phyloP scores from a whole-genome alignment of 1,140 invertebrate genomes.

The honey bee (Apis mellifera) region DNA sequence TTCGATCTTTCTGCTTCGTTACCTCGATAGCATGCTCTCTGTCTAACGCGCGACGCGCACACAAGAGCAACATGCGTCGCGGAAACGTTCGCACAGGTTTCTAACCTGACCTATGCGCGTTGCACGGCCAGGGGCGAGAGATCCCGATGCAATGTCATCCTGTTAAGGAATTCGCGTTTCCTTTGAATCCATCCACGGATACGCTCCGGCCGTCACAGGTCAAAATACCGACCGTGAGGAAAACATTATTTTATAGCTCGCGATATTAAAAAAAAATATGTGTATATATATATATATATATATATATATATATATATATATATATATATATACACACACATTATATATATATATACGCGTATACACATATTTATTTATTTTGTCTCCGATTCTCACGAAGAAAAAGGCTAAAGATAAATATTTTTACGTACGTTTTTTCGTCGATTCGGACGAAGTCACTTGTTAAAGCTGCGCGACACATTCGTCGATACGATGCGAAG shows the following conservation, averaged over 20 bases:
- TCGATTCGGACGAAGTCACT: background rate
- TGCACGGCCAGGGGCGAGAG: constrained; percentile 58
- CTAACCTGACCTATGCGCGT: constrained; percentile 65
- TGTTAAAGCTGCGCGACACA: background rate
- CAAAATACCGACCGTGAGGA: background rate
- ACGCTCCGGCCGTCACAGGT: background rate
- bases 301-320: too few species aligned
- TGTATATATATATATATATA: too few species aligned
- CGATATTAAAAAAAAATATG: too few species aligned
- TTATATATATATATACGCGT: background rate
- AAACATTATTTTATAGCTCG: too few species aligned
- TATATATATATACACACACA: background rate
- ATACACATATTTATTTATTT: background rate
- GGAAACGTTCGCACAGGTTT: constrained; percentile 65
- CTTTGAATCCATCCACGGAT: background rate
- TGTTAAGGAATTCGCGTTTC: constrained; percentile 16
- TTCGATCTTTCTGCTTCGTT: constrained; percentile 45
- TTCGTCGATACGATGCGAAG: constrained; percentile 11
- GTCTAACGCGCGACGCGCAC: constrained; percentile 37
- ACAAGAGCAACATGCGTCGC: constrained; percentile 36
- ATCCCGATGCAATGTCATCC: constrained; percentile 55
- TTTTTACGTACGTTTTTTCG: constrained; percentile 51
- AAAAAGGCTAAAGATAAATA: background rate
- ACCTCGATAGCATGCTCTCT: background rate
- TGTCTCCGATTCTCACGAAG: too few species aligned